phyloP scores from a whole-genome alignment of 1,140 invertebrate genomes.

The Procambarus clarkii region DNA sequence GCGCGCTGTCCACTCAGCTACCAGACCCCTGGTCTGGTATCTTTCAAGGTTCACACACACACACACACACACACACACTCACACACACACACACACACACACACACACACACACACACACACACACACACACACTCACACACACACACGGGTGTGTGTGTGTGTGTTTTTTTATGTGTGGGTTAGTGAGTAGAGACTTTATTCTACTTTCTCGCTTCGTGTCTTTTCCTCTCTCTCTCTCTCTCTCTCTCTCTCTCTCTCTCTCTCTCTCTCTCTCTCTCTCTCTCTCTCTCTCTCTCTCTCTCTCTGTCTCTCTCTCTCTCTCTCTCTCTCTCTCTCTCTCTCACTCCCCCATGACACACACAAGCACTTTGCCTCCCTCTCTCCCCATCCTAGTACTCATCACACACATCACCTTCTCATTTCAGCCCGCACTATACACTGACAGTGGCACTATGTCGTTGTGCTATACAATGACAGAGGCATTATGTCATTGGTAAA shows the following conservation, averaged over 20 bases:
- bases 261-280: too few relatives aligned
- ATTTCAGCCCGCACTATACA: too few relatives aligned
- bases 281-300: slow-evolving; percentile 5
- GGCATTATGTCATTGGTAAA: too few relatives aligned
- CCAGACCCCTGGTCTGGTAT: neutral
- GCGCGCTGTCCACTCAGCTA: too few relatives aligned
- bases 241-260: too few relatives aligned
- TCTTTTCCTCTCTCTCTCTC: neutral
- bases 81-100: neutral
- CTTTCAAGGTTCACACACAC: neutral
- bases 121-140: neutral
- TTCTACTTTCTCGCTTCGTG: slow-evolving; percentile 23
- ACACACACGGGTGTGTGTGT: neutral
- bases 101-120: neutral
- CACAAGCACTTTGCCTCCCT: neutral
- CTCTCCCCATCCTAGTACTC: too few relatives aligned
- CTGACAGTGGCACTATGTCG: too few relatives aligned
- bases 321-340: neutral
- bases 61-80: slow-evolving; percentile 16
- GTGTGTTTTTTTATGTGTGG: slow-evolving; percentile 44
- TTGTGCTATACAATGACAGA: too few relatives aligned
- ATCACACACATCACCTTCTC: too few relatives aligned
- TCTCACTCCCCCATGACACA: neutral
- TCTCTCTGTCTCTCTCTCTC: slow-evolving; percentile 1
- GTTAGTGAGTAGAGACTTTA: slow-evolving; percentile 19